Base-by-base conservation (phyloP, 2,797 vertebrate genomes). In the Urosaurus nigricauda region DNA sequence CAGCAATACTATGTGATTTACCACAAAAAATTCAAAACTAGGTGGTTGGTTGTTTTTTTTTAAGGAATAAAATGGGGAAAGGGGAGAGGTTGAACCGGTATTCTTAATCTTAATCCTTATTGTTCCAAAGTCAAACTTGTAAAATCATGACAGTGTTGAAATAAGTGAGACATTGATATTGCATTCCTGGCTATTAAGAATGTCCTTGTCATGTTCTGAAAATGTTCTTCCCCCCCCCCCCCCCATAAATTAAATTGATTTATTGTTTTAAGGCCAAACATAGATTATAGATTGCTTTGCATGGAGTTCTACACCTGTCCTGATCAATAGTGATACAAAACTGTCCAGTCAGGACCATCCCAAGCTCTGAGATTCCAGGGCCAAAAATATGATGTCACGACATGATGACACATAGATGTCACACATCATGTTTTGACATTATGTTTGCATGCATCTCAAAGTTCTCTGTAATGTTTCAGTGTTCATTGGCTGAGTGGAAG, bases 21-120 rank as follows among this genome's bases (percentile, higher is more conserved):
- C 11, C 47, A 65, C 58, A 5, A 17, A 43, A 47, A 83, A 47
- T 70, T 1, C 81, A 89, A 77, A 43, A 29, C 16, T 90, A 21
- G 8, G 47, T 7, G 43, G 43, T n/a, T n/a, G 0, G 53, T 65
- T 89, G 87, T 73, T 68, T 0, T 0, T 43, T 43, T 43, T 2
- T 3, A 43, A 65, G 40, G 21, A 29, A 51, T 83, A 70, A 70
- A 83, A n/a, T 51, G 47, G 79, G 78, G 75, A 70, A 2, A 56
- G 73, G 60, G 79, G 29, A 79, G 63, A 47, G 21, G 8, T 58
- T 47, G 53, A 51, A n/a, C 8, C 58, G 83, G n/a, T 56, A 74
- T 83, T 51, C 11, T 14, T 79, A 51, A 71, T 51, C 11, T 14
- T 79, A 51, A 71, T 65, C 4, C n/a, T 80, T 51, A 65, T 79